Base-by-base conservation (phyloP, 2,888 invertebrate species). In the Bombyx huttoni region DNA sequence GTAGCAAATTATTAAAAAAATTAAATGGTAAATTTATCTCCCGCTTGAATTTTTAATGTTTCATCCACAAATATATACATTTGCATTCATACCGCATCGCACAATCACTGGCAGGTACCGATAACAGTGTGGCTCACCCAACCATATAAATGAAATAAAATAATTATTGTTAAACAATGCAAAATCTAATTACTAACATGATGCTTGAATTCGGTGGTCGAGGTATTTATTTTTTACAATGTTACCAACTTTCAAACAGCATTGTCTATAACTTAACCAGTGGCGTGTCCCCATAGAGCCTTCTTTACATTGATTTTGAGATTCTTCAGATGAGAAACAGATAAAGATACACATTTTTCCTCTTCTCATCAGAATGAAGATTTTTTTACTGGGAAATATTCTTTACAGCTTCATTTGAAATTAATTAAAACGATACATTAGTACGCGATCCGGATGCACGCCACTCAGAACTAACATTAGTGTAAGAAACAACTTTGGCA, bases 401-500 rank as follows among this genome's bases (percentile, higher is more conserved):
- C 24, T 24, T 24, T 24, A 24, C 5, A 24, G 24, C 24, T 24
- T 24, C 24, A 24, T 24, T 24, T 24, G 2, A 24, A 24, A 24
- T 24, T 24, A 3, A 24, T 24, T 24, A 24, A 24, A 24, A 3
- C 24, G 24, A 24, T 24, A 24, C 24, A 24, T 24, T 24, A 5
- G 5, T 24, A 24, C 24, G 5, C 24, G 24, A 24, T 5, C 2
- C 5, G 24, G 24, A 24, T 24, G 24, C 58, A 59, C 48, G 51
- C 54, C 53, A 66, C 53, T 49, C 60, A 68, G 68, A 68, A 61
- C 65, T 67, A 56, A 62, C 57, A 58, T 62, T 59, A 60, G 59
- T 40, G 5, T 6, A 40, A 63, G 57, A 61, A 63, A 68, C 73
- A 76, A 70, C 80, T 82, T 81, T 82, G 81, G 81, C 80, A 79